Percentiles rank a stretch among this genome's conserved stretches.
phyloP scores from a whole-genome alignment of 2,797 vertebrate genomes.

The Diceros bicornis region DNA sequence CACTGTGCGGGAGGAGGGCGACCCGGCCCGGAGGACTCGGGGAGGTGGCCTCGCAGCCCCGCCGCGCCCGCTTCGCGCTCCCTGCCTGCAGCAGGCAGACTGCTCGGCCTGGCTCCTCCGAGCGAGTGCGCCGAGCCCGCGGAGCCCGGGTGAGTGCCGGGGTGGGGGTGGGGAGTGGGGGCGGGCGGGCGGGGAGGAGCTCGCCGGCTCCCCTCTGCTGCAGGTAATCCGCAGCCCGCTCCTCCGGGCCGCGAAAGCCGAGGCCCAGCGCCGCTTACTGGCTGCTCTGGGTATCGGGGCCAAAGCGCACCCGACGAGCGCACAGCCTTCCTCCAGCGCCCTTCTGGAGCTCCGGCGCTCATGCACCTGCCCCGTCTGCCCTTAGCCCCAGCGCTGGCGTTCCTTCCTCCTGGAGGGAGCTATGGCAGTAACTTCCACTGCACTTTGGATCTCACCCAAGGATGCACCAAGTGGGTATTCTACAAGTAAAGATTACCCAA shows the following conservation, averaged over 20 bases:
- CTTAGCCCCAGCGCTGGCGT: fast-evolving
- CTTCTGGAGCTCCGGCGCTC: no score
- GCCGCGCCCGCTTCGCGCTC: slow-evolving; percentile 40
- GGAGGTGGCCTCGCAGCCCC: slow-evolving; percentile 70
- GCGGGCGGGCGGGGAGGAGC: slow-evolving; percentile 84
- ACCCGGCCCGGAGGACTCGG: slow-evolving; percentile 67
- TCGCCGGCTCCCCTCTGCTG: slow-evolving; percentile 79
- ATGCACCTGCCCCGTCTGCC: neutral
- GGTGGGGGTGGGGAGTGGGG: slow-evolving; percentile 64
- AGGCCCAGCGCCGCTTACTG: slow-evolving; percentile 88
- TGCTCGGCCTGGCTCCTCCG: slow-evolving; percentile 62
- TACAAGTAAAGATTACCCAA: neutral
- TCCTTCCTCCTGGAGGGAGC: neutral
- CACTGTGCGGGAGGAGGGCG: slow-evolving; percentile 60
- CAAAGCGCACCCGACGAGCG: fast-evolving
- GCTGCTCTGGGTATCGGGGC: slow-evolving; percentile 31
- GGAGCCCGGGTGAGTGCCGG: neutral
- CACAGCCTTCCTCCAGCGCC: neutral
- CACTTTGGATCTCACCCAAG: neutral
- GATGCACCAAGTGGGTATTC: neutral
- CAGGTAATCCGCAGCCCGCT: slow-evolving; percentile 89
- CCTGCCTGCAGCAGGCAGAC: slow-evolving; percentile 71
- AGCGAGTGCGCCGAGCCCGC: slow-evolving; percentile 8
- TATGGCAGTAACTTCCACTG: neutral
- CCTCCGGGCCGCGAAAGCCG: slow-evolving; percentile 63